Base-by-base conservation (phyloP, 2,797 vertebrate genomes). In the Melanogrammus aeglefinus region DNA sequence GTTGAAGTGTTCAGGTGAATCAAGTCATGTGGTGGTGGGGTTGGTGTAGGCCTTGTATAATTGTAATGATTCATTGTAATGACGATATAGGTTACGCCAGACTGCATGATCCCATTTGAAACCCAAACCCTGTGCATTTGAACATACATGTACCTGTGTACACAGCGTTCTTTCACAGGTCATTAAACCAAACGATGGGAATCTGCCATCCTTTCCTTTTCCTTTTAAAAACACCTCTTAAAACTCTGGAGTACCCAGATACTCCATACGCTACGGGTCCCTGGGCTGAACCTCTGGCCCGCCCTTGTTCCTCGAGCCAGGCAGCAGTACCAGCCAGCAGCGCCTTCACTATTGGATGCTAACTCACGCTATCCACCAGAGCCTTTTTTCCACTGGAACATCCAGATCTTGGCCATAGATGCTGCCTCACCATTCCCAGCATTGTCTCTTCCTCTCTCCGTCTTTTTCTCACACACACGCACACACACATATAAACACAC, bases 341-440 rank as follows among this genome's bases (percentile, higher is more conserved):
- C 83, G 89, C 77, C 82, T 87, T 69, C 88, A 91, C 70, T 79
- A 72, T 74, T 78, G 78, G 80, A 85, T 79, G 83, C 27, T 27
- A 29, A 81, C 82, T 76, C n/a, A 85, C 81, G 90, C 90, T 87
- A 86, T 84, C 78, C 86, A 81, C 76, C 57, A 16, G 70, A 82
- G 79, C 27, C 13, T 82, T 88, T 89, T 91, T 92, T 91, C 92
- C 88, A 89, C 74, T 81, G 83, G 84, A 90, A 86, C 77, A 27
- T 91, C 85, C 88, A 89, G 88, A 86, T 84, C 82, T 79, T 77
- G 80, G 86, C 75, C 71, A 27, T 73, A 76, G 83, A 63, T 63
- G 57, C 83, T 80, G 18, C 16, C 76, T 87, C 84, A 83, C 74
- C 72, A 77, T 83, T 73, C 84, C 79, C 72, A 79, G 80, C 72